A percentile compares a stretch with the other conserved stretches of the same genome.
Evolutionary conservation across 2,797 vertebrate species (phyloP).

Genomic region (Gouania willdenowi): DNA sequence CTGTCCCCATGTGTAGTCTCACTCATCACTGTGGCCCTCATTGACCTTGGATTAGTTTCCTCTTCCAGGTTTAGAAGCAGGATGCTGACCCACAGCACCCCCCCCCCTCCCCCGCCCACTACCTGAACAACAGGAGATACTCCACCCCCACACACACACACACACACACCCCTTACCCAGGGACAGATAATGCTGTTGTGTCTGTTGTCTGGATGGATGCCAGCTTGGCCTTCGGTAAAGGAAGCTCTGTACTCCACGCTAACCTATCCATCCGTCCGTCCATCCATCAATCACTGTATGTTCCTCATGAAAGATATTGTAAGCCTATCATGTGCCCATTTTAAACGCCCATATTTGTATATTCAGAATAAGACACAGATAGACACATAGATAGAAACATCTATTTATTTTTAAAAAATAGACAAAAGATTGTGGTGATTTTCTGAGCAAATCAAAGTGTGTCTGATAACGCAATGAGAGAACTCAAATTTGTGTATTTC

Average conservation of each 20-base stretch:
- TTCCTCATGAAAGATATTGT: slow-evolving; percentile 7
- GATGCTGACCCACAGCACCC: slow-evolving; percentile 41
- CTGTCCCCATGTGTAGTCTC: slow-evolving; percentile 66
- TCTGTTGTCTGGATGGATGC: slow-evolving; percentile 35
- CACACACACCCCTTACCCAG: too few relatives aligned
- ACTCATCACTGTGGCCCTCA: slow-evolving; percentile 70
- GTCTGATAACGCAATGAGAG: too few relatives aligned
- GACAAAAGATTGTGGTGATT: too few relatives aligned
- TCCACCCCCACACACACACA: too few relatives aligned
- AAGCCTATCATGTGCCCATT: slow-evolving; percentile 1
- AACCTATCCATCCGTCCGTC: slow-evolving; percentile 17
- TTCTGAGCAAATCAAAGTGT: too few relatives aligned
- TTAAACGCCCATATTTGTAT: too few relatives aligned
- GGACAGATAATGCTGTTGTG: slow-evolving; percentile 41
- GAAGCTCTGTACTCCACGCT: slow-evolving; percentile 26
- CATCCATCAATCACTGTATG: slow-evolving; percentile 3
- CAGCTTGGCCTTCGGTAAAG: slow-evolving; percentile 52
- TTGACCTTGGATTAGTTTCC: slow-evolving; percentile 76
- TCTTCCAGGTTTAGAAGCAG: slow-evolving; percentile 71
- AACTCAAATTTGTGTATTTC: too few relatives aligned
- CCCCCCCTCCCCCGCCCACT: slow-evolving; percentile 15
- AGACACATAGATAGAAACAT: too few relatives aligned
- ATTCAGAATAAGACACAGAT: too few relatives aligned
- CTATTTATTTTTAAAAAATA: too few relatives aligned
- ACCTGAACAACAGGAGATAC: slow-evolving; percentile 58